Base-by-base conservation (phyloP, 2,113 vertebrate species). In the Nothocercus julius region DNA sequence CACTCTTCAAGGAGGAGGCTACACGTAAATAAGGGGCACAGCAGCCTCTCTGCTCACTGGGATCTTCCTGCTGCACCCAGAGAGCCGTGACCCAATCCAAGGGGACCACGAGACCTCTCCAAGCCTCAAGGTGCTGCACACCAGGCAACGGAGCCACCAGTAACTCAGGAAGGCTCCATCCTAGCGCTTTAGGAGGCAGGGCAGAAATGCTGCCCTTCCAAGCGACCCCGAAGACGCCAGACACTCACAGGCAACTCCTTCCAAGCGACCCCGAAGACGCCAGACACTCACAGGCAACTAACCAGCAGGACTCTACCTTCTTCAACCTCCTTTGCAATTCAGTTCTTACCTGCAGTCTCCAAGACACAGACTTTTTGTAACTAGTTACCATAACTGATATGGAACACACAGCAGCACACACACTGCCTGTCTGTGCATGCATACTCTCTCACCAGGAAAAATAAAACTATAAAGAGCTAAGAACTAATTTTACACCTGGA, bases 11-110 rank as follows among this genome's bases (percentile, higher is more conserved):
- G 40, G 85, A 51, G 42, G 84, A 70, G 76, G 34, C 34, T 61
- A 34, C n/a, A 40, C 0, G 0, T 53, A n/a, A 77, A 18, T 13
- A 73, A 70, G 69, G 27, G 70, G 56, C 44, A 66, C 87, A 83
- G 54, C 0, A 0, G 14, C 25, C 20, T 64, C n/a, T 28, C 24
- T 70, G 62, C 59, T 74, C 30, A 24, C 28, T 58, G 44, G 74
- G 47, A 75, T 79, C 34, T 72, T 90, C 82, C 69, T 79, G 72
- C 21, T 66, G 16, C 83, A 75, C 45, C 38, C 62, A 58, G 51
- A 69, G 38, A 47, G 20, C 25, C 79, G 70, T 3, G n/a, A 38
- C 85, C 38, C 21, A 86, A 67, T 25, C 61, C 8, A 21, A 64
- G 47, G 73, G 67, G 70, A 90, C 42, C 75, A 28, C 2, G 42